These are phyloP conservation scores for Lepus townsendii DNA, from an alignment of 2,797 vertebrate species.

Conservation along the genomic window DNA sequence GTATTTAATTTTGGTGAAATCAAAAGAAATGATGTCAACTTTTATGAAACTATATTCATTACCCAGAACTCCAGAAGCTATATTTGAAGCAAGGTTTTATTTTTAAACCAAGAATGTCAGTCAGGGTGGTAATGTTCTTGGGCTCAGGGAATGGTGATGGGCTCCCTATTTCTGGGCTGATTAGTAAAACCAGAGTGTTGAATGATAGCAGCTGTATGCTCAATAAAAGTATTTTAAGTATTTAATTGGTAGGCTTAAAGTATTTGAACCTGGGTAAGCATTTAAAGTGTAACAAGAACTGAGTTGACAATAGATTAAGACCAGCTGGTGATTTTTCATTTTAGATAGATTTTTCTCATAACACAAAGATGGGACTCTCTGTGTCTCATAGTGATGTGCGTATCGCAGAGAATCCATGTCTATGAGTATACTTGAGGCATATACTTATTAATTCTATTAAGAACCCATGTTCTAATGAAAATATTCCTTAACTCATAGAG, in stretches of 20 bases:
- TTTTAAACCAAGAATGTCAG: slow-evolving; percentile 88
- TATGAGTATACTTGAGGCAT: not conserved
- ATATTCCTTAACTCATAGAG: slow-evolving; percentile 53
- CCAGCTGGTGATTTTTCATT: slow-evolving; percentile 26
- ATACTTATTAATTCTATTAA: slow-evolving; percentile 39
- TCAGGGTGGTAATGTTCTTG: slow-evolving; percentile 86
- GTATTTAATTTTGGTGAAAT: slow-evolving; percentile 79
- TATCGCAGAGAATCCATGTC: not conserved
- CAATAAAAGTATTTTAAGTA: slow-evolving; percentile 75
- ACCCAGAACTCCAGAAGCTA: slow-evolving; percentile 84
- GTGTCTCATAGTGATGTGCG: not conserved
- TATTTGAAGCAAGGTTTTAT: slow-evolving; percentile 88
- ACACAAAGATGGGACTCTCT: slow-evolving; percentile 46
- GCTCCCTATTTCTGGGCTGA: slow-evolving; percentile 84
- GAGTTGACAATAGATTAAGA: slow-evolving; percentile 46
- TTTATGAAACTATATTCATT: slow-evolving; percentile 88
- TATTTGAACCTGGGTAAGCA: slow-evolving; percentile 71
- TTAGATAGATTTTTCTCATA: slow-evolving; percentile 13
- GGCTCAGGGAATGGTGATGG: slow-evolving; percentile 84
- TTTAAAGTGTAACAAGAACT: slow-evolving; percentile 40
- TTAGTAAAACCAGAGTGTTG: slow-evolving; percentile 59
- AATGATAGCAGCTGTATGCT: slow-evolving; percentile 74
- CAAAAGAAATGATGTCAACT: slow-evolving; percentile 86
- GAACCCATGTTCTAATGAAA: slow-evolving; percentile 71
- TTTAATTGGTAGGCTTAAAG: slow-evolving; percentile 64